Evolutionary conservation across 1,140 invertebrate genomes (phyloP), one percentile per base, ranked within the genome.

Genomic region (Platyscapa corneri): DNA sequence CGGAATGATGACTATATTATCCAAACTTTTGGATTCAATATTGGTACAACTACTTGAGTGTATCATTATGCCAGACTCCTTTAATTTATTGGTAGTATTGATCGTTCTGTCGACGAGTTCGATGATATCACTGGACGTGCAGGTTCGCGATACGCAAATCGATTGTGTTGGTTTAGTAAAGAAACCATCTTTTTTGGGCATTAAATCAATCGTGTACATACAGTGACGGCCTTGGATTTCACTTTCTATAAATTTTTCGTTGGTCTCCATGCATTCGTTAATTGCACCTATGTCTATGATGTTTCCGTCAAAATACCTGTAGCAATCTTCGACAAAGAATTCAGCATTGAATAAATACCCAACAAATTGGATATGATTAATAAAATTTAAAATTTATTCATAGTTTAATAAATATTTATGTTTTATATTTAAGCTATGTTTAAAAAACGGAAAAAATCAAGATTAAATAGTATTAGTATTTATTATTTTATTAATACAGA

Each of bases 271-370:
- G 82, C 92, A 93, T 86, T 93, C 91, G 32, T 91, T 89, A 78
- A 86, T 92, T 81, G 90, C 89, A 46, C 92, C 92, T 7, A 92
- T 80, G 82, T 91, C 89, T 18, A 87, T 83, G 0, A 90, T 34
- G 83, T 92, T 89, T 14, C 92, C 72, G 80, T 49, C 1, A 93
- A 67, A 23, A 93, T 87, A 20, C 92, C 92, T 8, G 87, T 86
- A 30, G 89, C 91, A 39, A 91, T 84, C 84, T 92, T 93, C 14
- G 90, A 89, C 49, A 89, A 90, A 3, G 92, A 88, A 80, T 93
- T 92, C 7, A 91, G 18, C 91, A 93, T 91, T 93, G 82, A 37
- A 88, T 16, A 79, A 12, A 56, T 20, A 10, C 18, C 12, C 42
- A 12, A n/a, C n/a, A n/a, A n/a, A n/a, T n/a, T n/a, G n/a, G n/a